phyloP scores from a whole-genome alignment of 2,797 vertebrate species.

The Danio kyathit region DNA sequence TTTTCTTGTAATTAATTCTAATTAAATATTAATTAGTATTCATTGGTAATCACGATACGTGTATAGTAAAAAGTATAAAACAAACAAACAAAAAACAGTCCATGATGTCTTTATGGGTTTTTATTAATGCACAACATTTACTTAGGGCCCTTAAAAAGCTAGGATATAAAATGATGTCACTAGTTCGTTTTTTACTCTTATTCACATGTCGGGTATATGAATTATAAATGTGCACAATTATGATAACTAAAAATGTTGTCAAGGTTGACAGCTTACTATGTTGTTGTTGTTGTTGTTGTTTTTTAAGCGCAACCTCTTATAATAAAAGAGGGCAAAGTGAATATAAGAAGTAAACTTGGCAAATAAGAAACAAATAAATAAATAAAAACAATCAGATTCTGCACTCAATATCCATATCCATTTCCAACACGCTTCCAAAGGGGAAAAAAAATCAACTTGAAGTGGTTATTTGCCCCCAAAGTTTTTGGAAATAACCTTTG shows the following conservation, averaged over 20 bases:
- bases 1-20: too few relatives aligned
- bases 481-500: constrained; percentile 61
- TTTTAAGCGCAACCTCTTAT: not conserved
- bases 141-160: too few relatives aligned
- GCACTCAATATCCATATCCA: constrained; percentile 14
- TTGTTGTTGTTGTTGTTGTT: not conserved
- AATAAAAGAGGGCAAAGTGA: not conserved
- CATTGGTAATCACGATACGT: too few relatives aligned
- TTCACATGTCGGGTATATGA: too few relatives aligned
- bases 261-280: not conserved
- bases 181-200: too few relatives aligned
- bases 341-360: constrained; percentile 10
- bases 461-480: constrained; percentile 52
- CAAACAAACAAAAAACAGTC: too few relatives aligned
- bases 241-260: not conserved
- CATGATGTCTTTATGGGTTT: too few relatives aligned
- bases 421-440: constrained; percentile 12
- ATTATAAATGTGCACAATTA: not conserved
- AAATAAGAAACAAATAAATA: not conserved
- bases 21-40: too few relatives aligned
- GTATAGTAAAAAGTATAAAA: too few relatives aligned
- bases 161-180: too few relatives aligned
- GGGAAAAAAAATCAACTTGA: constrained; percentile 46
- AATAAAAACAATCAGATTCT: not conserved
- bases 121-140: too few relatives aligned